phyloP scores from a whole-genome alignment of 2,888 invertebrate genomes.

The Hemistola chrysoprasaria region DNA sequence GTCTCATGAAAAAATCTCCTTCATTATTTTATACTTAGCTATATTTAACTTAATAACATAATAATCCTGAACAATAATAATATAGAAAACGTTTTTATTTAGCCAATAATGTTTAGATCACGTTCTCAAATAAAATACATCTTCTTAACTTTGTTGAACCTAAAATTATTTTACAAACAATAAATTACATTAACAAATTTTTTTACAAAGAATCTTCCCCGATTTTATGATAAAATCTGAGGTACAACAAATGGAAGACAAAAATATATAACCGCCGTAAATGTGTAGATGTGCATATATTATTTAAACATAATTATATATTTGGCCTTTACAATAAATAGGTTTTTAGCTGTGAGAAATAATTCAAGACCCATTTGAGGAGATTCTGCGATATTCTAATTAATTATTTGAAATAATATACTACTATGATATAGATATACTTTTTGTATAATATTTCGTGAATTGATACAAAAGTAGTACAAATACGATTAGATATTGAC shows the following conservation, averaged over 20 bases:
- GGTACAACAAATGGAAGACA: constrained; percentile 28
- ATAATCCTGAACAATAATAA: too few species aligned
- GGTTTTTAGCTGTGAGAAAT: too few species aligned
- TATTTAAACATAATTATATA: constrained; percentile 15
- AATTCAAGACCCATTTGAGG: constrained; percentile 17
- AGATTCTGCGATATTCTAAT: constrained; percentile 20
- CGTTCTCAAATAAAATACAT: too few species aligned
- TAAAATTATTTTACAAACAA: constrained; percentile 6
- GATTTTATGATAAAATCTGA: constrained; percentile 18
- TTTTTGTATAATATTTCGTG: constrained; percentile 5
- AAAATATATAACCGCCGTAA: constrained; percentile 13
- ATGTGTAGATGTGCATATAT: constrained; percentile 15
- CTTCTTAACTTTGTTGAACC: too few species aligned
- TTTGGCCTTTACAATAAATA: constrained; percentile 8
- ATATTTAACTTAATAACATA: too few species aligned
- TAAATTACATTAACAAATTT: constrained; percentile 9
- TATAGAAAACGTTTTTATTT: too few species aligned
- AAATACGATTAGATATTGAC: constrained; percentile 17
- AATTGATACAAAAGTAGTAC: constrained; percentile 17
- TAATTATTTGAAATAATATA: too few species aligned
- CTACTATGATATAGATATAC: too few species aligned
- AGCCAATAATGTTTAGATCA: too few species aligned
- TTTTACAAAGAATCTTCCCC: constrained; percentile 12
- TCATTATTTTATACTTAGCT: too few species aligned
- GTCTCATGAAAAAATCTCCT: too few species aligned